Evolutionary conservation across 2,113 vertebrate genomes (phyloP), one percentile per base, ranked within the genome.

Genomic region (Chaenogobius annularis): DNA sequence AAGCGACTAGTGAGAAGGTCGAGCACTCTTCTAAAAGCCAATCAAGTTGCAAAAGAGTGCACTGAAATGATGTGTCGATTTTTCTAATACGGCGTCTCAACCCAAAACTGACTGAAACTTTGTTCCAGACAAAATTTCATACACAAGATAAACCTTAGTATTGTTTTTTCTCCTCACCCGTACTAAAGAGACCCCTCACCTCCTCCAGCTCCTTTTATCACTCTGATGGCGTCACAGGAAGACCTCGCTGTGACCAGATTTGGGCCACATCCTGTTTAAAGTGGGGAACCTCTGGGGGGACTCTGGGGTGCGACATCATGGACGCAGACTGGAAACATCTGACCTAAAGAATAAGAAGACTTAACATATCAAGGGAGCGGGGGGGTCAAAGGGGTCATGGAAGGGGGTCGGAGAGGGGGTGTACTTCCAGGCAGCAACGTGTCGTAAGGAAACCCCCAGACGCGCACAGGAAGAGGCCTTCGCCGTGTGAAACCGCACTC

Each of bases 211-310:
- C 35, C 44, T 68, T 48, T 75, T 37, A 71, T 79, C 8, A 31
- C 44, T 44, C n/a, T 55, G 47, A 56, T 26, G 22, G 47, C 66
- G 58, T 64, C 73, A 85, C 84, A 89, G 87, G 85, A 92, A 91
- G 75, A 59, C 59, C 43, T 69, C 55, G 69, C 62, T 64, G 83
- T 89, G 84, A 72, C 84, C 74, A 85, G 85, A 90, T 86, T 88
- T 85, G 73, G 74, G 72, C 69, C 23, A 78, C 81, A 86, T 92
- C 92, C 90, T 92, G 87, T 89, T 90, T 86, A 78, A 88, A 80
- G 73, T 63, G 77, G 73, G 79, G 77, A 70, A 23, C 79, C 72
- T 72, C 62, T 74, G 73, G 77, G 77, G 75, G 43, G 77, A 70
- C 76, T 17, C 55, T 13, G 13, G 13, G 84, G 80, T 75, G 14